Base-by-base conservation (phyloP, 2,113 vertebrate species). In the Diadophis punctatus region DNA sequence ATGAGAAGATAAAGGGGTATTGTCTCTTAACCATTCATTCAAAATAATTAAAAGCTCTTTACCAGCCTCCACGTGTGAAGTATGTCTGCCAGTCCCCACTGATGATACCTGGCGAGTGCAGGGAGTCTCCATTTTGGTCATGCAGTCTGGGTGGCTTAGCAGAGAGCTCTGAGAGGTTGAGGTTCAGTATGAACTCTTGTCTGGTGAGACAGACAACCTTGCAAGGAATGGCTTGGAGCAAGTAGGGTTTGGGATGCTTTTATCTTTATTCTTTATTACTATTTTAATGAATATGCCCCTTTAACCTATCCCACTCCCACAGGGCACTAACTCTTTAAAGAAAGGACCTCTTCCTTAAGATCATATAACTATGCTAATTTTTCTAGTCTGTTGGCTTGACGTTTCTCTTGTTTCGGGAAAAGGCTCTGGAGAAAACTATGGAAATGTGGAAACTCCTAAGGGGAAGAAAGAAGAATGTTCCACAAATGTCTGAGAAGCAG, bases 31-130 rank as follows among this genome's bases (percentile, higher is more conserved):
- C n/a, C 85, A 85, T 93, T 93, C 63, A 86, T 90, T 63, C 30
- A 27, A 90, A 93, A 90, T 93, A 90, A 90, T 93, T 93, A 93
- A 93, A 93, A 90, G 88, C n/a, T 86, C 80, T 55, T 86, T 90
- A 63, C 60, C 92, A 63, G 55, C 80, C 30, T 27, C 80, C 30
- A 60, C 8, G 74, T 3, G 74, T 93, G 80, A 88, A 60, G 74
- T 90, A 60, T 39, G 88, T 90, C 88, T 90, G 46, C 74, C 23
- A 5, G 46, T 90, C 46, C 56, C 55, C 74, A 18, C 60, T 63
- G 43, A 56, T 8, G 53, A 22, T 84, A 34, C 34, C 7, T 48
- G 48, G 48, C 10, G 22, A 48, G 20, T 39, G 14, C 27, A 55
- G 48, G 34, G 53, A 34, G 22, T 11, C 68, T 86, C 51, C 84